phyloP scores from a whole-genome alignment of 2,113 vertebrate species.

The Macquaria ambigua region DNA sequence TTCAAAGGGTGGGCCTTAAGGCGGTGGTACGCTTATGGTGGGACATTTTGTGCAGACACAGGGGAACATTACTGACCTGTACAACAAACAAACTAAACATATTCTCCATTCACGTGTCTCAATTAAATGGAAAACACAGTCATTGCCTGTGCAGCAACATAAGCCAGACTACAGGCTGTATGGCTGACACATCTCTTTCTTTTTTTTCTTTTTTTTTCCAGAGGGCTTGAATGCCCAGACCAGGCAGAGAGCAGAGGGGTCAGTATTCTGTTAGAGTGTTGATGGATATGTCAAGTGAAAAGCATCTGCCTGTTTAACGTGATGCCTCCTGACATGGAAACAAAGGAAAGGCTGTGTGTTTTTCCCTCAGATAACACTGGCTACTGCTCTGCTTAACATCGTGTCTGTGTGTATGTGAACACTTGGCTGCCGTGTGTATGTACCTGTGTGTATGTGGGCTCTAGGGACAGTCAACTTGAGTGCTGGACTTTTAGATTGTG shows the following conservation, averaged over 20 bases:
- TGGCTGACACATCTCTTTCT: not conserved
- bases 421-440: not conserved
- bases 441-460: not conserved
- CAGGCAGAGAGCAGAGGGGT: conserved; percentile 14
- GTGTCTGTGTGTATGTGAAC: not conserved
- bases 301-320: conserved; percentile 75
- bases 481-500: not conserved
- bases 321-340: conserved; percentile 83
- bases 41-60: not conserved
- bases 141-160: not conserved
- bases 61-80: not conserved
- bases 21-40: not conserved
- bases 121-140: not conserved
- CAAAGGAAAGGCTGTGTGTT: conserved; percentile 73
- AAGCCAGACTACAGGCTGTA: not conserved
- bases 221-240: not conserved
- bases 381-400: not conserved
- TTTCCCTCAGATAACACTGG: conserved; percentile 76
- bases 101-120: not conserved
- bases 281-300: conserved; percentile 77
- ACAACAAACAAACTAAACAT: not conserved
- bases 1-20: no score
- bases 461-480: not conserved
- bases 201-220: not conserved
- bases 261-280: conserved; percentile 45